These are phyloP conservation scores for Drosophila ironensis DNA, from an alignment of 1,140 invertebrate genomes.

Conservation along the genomic window DNA sequence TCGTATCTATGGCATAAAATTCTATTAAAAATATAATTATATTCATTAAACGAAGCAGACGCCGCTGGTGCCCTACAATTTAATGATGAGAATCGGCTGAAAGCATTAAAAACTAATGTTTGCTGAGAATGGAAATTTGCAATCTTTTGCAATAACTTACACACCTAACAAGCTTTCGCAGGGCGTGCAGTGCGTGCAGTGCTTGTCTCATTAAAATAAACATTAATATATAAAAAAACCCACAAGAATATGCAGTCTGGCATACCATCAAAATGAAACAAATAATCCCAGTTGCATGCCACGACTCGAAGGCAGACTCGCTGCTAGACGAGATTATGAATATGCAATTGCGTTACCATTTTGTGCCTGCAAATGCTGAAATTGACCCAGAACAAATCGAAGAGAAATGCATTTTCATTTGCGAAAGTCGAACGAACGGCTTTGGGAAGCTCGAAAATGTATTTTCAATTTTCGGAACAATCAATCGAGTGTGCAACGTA, in stretches of 20 bases:
- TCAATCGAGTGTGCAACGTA: constrained; percentile 15
- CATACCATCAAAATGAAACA: constrained; percentile 16
- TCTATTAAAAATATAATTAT: not conserved
- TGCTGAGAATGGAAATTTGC: constrained; percentile 22
- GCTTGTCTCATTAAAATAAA: constrained; percentile 30
- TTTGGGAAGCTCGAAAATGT: too few relatives aligned
- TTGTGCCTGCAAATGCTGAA: constrained; percentile 5
- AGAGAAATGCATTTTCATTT: constrained; percentile 2
- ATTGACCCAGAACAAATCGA: constrained; percentile 24
- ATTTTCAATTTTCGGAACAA: constrained; percentile 11
- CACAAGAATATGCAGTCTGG: constrained; percentile 10
- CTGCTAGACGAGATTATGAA: constrained; percentile 47
- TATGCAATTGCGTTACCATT: constrained; percentile 31
- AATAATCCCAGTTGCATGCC: constrained; percentile 64
- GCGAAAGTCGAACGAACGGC: too few relatives aligned
- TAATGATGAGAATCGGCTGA: constrained; percentile 34
- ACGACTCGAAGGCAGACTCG: constrained; percentile 24
- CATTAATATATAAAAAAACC: constrained; percentile 31
- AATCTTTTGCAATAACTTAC: constrained; percentile 60
- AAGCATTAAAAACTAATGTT: constrained; percentile 26
- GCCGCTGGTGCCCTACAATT: not conserved
- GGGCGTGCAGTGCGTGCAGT: constrained; percentile 58
- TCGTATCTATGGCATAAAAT: not conserved
- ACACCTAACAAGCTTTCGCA: constrained; percentile 38
- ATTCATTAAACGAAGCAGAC: not conserved